phyloP scores from a whole-genome alignment of 2,113 vertebrate species.

The Ammodytes dubius region DNA sequence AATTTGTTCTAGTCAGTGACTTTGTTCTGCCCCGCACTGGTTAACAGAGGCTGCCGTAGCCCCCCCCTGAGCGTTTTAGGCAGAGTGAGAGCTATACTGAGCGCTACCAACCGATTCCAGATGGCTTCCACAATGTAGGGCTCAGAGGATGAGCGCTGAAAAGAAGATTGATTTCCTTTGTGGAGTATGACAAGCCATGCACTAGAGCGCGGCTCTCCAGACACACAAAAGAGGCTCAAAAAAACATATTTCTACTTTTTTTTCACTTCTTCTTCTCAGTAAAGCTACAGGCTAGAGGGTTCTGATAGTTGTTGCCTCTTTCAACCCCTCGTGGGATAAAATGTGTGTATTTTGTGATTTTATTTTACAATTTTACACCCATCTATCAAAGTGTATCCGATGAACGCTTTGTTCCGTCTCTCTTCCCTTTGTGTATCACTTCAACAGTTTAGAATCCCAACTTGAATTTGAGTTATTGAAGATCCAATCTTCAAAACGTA shows the following conservation, averaged over 20 bases:
- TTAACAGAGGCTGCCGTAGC: slow-evolving; percentile 70
- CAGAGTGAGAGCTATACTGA: slow-evolving; percentile 56
- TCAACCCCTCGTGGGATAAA: slow-evolving; percentile 44
- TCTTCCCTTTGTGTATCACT: slow-evolving; percentile 6
- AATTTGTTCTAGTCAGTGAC: slow-evolving; percentile 82
- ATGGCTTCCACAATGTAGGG: slow-evolving; percentile 77
- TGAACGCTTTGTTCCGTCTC: slow-evolving; percentile 6
- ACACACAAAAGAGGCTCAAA: slow-evolving; percentile 72
- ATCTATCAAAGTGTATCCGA: slow-evolving; percentile 37
- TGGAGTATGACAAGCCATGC: slow-evolving; percentile 80
- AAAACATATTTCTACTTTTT: slow-evolving; percentile 64
- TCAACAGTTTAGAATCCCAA: background rate
- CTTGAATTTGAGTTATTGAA: background rate
- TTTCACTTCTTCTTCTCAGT: slow-evolving; percentile 55
- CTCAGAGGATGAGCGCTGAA: slow-evolving; percentile 79
- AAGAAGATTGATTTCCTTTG: slow-evolving; percentile 87
- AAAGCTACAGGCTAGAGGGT: slow-evolving; percentile 43
- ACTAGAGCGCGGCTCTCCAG: slow-evolving; percentile 74
- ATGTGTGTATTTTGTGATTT: slow-evolving; percentile 41
- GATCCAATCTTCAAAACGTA: background rate
- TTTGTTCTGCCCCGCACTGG: slow-evolving; percentile 68
- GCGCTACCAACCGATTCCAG: slow-evolving; percentile 80
- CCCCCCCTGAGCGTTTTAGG: slow-evolving; percentile 62
- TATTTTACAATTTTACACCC: slow-evolving; percentile 28
- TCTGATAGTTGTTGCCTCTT: slow-evolving; percentile 36